Percentiles rank a stretch among this genome's conserved stretches.
These are phyloP conservation scores for Thrips palmi DNA, from an alignment of 1,140 invertebrate genomes.

Conservation along the genomic window DNA sequence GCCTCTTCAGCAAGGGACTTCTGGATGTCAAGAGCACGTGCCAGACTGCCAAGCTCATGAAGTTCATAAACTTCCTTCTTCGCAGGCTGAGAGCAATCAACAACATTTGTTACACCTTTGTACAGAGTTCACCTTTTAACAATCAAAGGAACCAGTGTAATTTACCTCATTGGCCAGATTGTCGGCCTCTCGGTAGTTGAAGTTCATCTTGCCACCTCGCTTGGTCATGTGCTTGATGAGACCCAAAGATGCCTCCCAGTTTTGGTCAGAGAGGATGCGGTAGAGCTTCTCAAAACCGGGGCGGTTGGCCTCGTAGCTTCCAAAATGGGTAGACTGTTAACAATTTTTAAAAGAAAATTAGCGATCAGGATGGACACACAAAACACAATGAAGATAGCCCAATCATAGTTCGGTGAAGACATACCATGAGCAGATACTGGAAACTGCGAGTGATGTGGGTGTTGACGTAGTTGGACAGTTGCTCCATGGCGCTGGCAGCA, in stretches of 20 bases:
- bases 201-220: slow-evolving; percentile 39
- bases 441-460: slow-evolving; percentile 46
- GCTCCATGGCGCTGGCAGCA: slow-evolving; percentile 27
- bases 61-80: slow-evolving; percentile 20
- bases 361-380: background rate
- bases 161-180: no score
- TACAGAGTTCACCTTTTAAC: no score
- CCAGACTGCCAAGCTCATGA: slow-evolving; percentile 45
- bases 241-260: slow-evolving; percentile 52
- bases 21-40: slow-evolving; percentile 51
- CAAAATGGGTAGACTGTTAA: slow-evolving; percentile 44
- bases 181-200: slow-evolving; percentile 18
- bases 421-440: slow-evolving; percentile 44
- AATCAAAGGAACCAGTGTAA: background rate
- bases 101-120: background rate
- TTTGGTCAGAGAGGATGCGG: slow-evolving; percentile 46
- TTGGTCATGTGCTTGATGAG: slow-evolving; percentile 55
- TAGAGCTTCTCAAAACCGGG: slow-evolving; percentile 57
- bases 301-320: slow-evolving; percentile 53
- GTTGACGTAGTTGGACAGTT: slow-evolving; percentile 38
- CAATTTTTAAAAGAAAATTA: slow-evolving; percentile 5
- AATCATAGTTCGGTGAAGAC: no score
- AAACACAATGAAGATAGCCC: background rate
- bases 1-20: slow-evolving; percentile 49
- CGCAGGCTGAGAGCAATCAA: slow-evolving; percentile 6